Evolutionary conservation across 2,797 vertebrate species (phyloP).

Genomic region (Poeciliopsis gracilis): DNA sequence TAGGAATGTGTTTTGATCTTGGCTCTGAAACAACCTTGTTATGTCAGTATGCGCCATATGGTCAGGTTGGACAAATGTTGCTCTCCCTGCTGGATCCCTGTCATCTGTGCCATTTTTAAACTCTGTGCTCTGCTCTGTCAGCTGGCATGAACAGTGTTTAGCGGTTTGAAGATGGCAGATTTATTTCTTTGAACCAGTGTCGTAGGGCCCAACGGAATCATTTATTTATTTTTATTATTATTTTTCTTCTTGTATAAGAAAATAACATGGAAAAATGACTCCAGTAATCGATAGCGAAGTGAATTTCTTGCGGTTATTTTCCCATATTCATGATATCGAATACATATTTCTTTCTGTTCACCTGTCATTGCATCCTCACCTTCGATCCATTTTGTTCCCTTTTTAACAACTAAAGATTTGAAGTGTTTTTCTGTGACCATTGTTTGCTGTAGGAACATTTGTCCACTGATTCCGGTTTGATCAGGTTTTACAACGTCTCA

Average conservation of each 20-base stretch:
- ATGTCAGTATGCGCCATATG: background rate
- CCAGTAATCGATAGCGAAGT: background rate
- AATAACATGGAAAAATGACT: background rate
- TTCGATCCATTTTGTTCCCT: background rate
- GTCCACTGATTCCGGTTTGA: background rate
- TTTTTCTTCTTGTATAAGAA: background rate
- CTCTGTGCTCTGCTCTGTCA: background rate
- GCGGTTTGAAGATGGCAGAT: background rate
- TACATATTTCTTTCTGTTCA: background rate
- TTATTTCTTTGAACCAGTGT: background rate
- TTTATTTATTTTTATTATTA: background rate
- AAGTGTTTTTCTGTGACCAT: background rate
- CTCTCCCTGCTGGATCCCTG: background rate
- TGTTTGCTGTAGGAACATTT: background rate
- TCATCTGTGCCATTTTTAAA: slow-evolving; percentile 6
- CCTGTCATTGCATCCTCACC: background rate
- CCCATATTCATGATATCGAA: background rate
- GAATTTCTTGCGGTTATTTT: background rate
- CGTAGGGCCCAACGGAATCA: background rate
- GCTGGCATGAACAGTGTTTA: background rate
- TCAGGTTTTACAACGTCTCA: background rate
- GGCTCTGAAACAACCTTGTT: background rate
- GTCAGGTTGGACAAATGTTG: slow-evolving; percentile 1
- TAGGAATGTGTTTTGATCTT: background rate
- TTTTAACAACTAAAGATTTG: background rate